These are phyloP conservation scores for Anhinga anhinga DNA, from an alignment of 2,113 vertebrate genomes.

Conservation along the genomic window DNA sequence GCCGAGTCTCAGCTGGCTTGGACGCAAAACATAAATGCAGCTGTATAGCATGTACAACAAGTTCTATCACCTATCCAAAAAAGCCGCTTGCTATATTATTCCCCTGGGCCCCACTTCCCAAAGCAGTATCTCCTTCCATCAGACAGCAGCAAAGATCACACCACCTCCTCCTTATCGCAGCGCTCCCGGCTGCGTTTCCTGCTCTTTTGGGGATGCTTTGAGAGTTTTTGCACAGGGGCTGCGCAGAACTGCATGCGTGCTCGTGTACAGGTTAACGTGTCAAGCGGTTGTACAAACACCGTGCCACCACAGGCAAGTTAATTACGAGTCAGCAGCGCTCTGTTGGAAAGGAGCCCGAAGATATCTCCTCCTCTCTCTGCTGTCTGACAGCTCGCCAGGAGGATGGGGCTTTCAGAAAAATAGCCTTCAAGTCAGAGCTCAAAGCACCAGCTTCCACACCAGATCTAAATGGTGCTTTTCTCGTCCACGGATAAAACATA, in stretches of 20 bases:
- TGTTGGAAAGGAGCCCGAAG: background rate
- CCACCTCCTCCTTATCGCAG: background rate
- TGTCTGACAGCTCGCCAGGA: background rate
- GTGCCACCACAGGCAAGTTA: background rate
- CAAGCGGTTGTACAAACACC: background rate
- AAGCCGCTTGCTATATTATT: background rate
- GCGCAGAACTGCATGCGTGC: background rate
- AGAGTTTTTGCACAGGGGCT: rapidly evolving
- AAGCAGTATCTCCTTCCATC: background rate
- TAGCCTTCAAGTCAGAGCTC: background rate
- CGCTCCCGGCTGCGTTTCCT: background rate
- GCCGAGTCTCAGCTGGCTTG: background rate
- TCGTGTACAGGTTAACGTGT: background rate
- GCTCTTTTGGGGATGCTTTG: background rate
- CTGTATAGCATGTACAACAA: background rate
- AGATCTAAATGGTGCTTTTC: background rate
- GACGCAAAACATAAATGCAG: background rate
- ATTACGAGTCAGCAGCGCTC: background rate
- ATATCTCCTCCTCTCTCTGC: background rate
- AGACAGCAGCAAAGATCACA: background rate
- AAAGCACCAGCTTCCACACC: background rate
- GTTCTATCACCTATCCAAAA: background rate
- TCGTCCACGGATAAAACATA: background rate
- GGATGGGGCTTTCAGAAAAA: background rate
- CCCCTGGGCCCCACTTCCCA: background rate